Base-by-base conservation (phyloP, 37 sponge, comb jelly and placozoan species). In the Aphrocallistes beatrix region DNA sequence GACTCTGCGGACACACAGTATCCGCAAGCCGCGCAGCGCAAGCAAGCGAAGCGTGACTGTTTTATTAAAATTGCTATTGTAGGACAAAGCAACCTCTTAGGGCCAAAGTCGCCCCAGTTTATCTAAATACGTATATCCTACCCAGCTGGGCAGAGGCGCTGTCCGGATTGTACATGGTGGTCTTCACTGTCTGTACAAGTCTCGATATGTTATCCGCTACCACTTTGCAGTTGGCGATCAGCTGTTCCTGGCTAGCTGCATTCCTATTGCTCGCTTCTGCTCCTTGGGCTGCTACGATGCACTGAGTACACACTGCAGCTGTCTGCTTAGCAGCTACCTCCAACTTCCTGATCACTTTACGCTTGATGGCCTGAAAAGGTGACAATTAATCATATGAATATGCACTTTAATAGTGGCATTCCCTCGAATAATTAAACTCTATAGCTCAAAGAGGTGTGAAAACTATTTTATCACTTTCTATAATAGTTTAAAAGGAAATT, bases 251-350 rank as follows among this genome's bases (percentile, higher is more conserved):
- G 1, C 88, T 90, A 1, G 93, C 88, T 32, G 87, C 88, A 82
- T 96, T 93, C 36, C 91, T 39, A 85, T 98, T 98, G 83, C 92
- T 90, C 16, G 94, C 86, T 1, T 85, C 91, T 9, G 94, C 94
- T 25, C 99, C 96, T 49, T 99, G 96, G 37, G 99, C 91, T 19
- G 99, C 99, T 36, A 94, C 99, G 23, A 99, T 94, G 38, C 88
- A 88, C 83, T 99, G 99, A 0, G 96, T 99, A 42, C 91, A 69
- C 36, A 94, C 89, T 16, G 96, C 93, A 40, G 93, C 91, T 30
- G 94, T 82, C 81, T 96, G 91, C 85, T 96, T 93, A 60, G 96
- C 94, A 17, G 96, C 91, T 3, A 93, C 87, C 85, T 99, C 91
- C 16, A 99, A 84, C 75, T 92, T 93, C 51, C 85, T 85, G 36